These are phyloP conservation scores for Oryzias dopingdopingensis DNA, from an alignment of 2,797 vertebrate species.

Conservation along the genomic window DNA sequence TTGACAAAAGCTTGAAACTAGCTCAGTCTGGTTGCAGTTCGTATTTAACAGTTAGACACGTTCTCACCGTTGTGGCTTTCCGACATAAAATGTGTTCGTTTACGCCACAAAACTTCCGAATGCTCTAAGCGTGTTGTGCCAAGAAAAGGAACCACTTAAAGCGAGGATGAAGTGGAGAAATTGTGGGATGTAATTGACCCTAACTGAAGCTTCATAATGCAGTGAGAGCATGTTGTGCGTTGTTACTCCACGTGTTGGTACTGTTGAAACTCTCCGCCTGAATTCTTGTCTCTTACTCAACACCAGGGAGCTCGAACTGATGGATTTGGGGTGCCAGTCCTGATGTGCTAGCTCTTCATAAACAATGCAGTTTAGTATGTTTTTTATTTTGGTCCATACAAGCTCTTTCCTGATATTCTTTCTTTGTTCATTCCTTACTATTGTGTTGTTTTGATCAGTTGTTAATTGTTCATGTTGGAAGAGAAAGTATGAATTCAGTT, in stretches of 20 bases:
- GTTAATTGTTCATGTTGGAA: conserved; percentile 20
- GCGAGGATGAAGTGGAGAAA: neutral
- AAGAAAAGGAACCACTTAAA: neutral
- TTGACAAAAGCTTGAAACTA: conserved; percentile 12
- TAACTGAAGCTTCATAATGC: conserved; percentile 10
- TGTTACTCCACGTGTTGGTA: conserved; percentile 31
- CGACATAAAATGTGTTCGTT: conserved; percentile 10
- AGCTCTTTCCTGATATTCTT: conserved; percentile 8
- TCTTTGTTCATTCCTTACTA: conserved; percentile 46
- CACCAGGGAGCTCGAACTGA: conserved; percentile 18
- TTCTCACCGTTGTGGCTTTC: conserved; percentile 10
- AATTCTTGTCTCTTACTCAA: conserved; percentile 7
- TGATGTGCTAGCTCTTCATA: conserved; percentile 28
- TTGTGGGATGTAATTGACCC: neutral
- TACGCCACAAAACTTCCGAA: conserved; percentile 4
- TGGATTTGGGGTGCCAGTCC: conserved; percentile 20
- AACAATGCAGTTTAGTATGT: conserved; percentile 15
- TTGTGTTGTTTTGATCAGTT: conserved; percentile 27
- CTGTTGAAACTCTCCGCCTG: neutral
- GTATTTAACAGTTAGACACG: conserved; percentile 1
- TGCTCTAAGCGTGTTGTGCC: conserved; percentile 13
- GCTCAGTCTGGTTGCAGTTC: conserved; percentile 14
- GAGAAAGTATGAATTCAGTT: conserved; percentile 2
- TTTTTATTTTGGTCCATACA: conserved; percentile 18
- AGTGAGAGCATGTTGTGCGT: conserved; percentile 19